Conservation (phyloP, 2,888 invertebrate species). For the Callyntrura guangdongensis region DNA sequence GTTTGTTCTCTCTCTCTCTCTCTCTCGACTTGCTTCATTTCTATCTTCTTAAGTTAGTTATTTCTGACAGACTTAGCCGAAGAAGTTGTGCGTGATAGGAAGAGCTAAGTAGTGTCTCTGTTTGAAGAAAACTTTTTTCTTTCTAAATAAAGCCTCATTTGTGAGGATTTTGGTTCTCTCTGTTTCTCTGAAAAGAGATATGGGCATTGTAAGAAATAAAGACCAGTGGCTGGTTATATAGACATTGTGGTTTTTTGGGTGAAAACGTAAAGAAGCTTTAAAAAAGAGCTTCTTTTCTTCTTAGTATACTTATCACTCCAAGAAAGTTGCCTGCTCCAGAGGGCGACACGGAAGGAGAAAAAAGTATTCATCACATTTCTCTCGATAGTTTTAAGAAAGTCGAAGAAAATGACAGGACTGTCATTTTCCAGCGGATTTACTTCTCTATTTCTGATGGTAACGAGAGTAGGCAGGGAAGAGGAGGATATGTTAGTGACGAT, state of each 20-base stretch:
- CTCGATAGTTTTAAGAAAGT: conserved; percentile 72
- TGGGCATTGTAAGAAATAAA: neutral
- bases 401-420: conserved; percentile 71
- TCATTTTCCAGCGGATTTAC: conserved; percentile 77
- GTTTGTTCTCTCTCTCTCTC: neutral
- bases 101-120: conserved; percentile 45
- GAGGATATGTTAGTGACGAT: conserved; percentile 28
- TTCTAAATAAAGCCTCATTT: conserved; percentile 61
- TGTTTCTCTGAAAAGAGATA: neutral
- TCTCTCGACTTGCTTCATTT: conserved; percentile 27
- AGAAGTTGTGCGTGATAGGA: conserved; percentile 59
- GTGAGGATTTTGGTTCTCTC: conserved; percentile 61
- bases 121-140: conserved; percentile 1
- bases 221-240: neutral
- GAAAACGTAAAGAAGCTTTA: conserved; percentile 35
- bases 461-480: conserved; percentile 17
- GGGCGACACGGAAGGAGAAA: neutral
- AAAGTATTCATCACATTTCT: conserved; percentile 52
- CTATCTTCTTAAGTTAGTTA: conserved; percentile 71
- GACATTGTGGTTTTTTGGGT: neutral
- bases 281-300: conserved; percentile 43
- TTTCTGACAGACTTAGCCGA: conserved; percentile 62
- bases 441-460: conserved; percentile 58
- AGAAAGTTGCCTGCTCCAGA: conserved; percentile 12
- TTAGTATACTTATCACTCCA: neutral